Evolutionary conservation across 2,797 vertebrate species (phyloP).

Genomic region (Diplodus sargus): DNA sequence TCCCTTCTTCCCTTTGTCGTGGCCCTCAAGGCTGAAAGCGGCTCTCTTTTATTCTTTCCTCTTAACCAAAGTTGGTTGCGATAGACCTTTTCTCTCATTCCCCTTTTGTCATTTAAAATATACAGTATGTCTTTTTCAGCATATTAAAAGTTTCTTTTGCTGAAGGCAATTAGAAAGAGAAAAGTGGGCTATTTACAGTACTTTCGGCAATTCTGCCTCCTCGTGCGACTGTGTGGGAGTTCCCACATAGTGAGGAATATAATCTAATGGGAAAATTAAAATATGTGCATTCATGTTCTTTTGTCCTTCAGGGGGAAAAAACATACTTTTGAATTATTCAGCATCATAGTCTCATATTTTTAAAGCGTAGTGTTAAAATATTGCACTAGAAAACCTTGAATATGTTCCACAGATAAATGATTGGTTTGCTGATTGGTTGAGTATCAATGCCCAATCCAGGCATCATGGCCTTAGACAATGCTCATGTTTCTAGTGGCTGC

Average conservation of each 20-base stretch:
- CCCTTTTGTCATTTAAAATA: constrained; percentile 46
- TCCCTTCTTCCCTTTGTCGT: constrained; percentile 49
- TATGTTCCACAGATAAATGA: not conserved
- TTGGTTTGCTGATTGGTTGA: not conserved
- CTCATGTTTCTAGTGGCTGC: no score
- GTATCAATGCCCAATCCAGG: not conserved
- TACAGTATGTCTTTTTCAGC: constrained; percentile 37
- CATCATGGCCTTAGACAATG: no score
- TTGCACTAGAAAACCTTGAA: not conserved
- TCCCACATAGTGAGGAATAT: not conserved
- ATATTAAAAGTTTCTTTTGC: constrained; percentile 59
- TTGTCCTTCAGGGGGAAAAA: not conserved
- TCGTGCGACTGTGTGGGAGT: constrained; percentile 29
- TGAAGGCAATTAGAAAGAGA: constrained; percentile 49
- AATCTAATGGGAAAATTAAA: constrained; percentile 21
- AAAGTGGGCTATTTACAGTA: constrained; percentile 38
- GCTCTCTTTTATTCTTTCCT: constrained; percentile 39
- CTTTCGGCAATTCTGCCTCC: constrained; percentile 39
- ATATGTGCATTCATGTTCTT: constrained; percentile 23
- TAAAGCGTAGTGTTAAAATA: not conserved
- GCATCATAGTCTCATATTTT: constrained; percentile 8
- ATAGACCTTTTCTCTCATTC: constrained; percentile 29
- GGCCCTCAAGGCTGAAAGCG: constrained; percentile 55
- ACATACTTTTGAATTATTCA: not conserved
- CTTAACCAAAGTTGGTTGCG: constrained; percentile 36